Percentiles rank a stretch among this genome's conserved stretches.
Evolutionary conservation across 1,140 invertebrate genomes (phyloP).

Genomic region (Solen grandis): DNA sequence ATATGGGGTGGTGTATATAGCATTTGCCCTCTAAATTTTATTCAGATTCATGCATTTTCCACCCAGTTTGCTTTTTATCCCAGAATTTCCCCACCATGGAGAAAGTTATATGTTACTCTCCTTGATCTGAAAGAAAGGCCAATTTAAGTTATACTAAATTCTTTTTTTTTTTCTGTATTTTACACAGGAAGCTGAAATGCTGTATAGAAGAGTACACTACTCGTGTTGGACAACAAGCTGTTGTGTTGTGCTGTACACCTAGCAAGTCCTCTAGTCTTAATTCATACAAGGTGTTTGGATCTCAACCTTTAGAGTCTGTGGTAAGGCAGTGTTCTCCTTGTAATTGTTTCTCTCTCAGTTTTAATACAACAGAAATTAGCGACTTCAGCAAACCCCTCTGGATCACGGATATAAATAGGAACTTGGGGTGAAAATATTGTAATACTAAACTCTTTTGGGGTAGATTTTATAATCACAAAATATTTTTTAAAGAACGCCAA

Average conservation of each 20-base stretch:
- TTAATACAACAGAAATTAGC: background rate
- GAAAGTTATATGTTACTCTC: too few species aligned
- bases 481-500: too few species aligned
- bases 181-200: slow-evolving; percentile 88
- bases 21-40: too few species aligned
- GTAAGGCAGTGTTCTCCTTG: slow-evolving; percentile 80
- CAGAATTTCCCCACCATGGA: too few species aligned
- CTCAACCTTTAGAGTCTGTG: slow-evolving; percentile 97
- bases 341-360: background rate
- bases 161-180: too few species aligned
- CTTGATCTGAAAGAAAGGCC: too few species aligned
- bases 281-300: slow-evolving; percentile 94
- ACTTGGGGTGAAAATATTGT: background rate
- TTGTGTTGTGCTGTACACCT: slow-evolving; percentile 96
- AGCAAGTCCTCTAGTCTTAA: slow-evolving; percentile 87
- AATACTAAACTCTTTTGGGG: too few species aligned
- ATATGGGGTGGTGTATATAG: too few species aligned
- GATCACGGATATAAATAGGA: background rate
- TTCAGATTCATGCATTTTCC: too few species aligned
- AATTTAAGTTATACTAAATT: too few species aligned
- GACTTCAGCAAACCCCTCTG: background rate
- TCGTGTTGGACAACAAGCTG: slow-evolving; percentile 97
- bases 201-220: slow-evolving; percentile 98
- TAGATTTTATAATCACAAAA: too few species aligned
- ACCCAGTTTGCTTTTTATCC: too few species aligned